Evolutionary conservation across 2,113 vertebrate species (phyloP).

Genomic region (Limanda limanda): DNA sequence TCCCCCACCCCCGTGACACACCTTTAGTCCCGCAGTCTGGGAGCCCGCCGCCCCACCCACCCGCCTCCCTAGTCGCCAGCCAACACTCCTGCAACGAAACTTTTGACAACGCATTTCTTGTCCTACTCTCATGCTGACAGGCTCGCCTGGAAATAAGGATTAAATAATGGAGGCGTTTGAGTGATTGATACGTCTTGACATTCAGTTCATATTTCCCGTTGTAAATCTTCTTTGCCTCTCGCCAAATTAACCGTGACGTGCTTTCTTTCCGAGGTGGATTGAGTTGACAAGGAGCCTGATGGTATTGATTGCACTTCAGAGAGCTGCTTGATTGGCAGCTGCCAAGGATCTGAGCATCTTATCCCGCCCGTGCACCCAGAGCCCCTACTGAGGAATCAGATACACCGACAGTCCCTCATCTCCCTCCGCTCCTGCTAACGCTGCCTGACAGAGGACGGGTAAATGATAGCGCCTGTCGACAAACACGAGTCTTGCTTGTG

Average conservation of each 20-base stretch:
- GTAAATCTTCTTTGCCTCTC: conserved; percentile 39
- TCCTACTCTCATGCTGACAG: conserved; percentile 31
- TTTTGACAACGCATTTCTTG: conserved; percentile 22
- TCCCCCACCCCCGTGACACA: conserved; percentile 65
- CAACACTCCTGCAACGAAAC: conserved; percentile 21
- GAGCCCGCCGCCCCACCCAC: conserved; percentile 42
- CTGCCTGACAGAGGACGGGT: conserved; percentile 55
- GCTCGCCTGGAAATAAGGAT: conserved; percentile 41
- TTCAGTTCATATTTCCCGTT: conserved; percentile 44
- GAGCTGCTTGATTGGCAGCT: conserved; percentile 73
- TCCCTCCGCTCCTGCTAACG: conserved; percentile 59
- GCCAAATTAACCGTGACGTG: conserved; percentile 47
- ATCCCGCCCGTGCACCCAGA: conserved; percentile 38
- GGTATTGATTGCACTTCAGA: conserved; percentile 74
- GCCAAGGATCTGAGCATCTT: conserved; percentile 61
- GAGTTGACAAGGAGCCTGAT: conserved; percentile 48
- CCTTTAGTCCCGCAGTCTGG: conserved; percentile 65
- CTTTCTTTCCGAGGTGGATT: conserved; percentile 61
- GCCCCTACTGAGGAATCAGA: conserved; percentile 65
- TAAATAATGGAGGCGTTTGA: conserved; percentile 23
- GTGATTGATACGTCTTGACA: conserved; percentile 59
- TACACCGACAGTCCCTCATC: conserved; percentile 57
- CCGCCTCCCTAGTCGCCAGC: conserved; percentile 26
- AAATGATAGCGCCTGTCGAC: conserved; percentile 61
- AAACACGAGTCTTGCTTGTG: conserved; percentile 64